These are phyloP conservation scores for Umimayanthus chanpuru DNA, from an alignment of 92 coral and sea anemone species.

Conservation along the genomic window DNA sequence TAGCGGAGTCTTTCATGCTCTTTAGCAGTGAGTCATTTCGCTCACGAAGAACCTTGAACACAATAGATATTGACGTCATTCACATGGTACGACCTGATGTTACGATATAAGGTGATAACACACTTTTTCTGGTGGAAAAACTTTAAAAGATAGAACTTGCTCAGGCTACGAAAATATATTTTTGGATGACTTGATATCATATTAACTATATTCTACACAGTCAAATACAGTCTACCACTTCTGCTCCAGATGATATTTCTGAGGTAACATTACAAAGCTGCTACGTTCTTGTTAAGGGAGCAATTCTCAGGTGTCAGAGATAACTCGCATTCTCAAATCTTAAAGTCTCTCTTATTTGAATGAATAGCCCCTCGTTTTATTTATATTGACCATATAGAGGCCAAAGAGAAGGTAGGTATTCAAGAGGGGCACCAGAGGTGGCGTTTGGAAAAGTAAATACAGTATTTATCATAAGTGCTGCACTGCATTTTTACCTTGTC, in stretches of 20 bases:
- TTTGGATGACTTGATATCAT: too few species aligned
- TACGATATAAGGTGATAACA: neutral
- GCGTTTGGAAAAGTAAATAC: neutral
- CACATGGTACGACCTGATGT: neutral
- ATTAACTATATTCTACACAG: too few species aligned
- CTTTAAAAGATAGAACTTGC: neutral
- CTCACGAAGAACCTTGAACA: conserved; percentile 28
- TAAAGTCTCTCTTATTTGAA: too few species aligned
- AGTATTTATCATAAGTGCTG: too few species aligned
- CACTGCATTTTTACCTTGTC: conserved; percentile 67
- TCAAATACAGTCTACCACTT: too few species aligned
- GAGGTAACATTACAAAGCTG: too few species aligned
- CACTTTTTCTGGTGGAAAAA: neutral
- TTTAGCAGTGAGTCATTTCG: conserved; percentile 45
- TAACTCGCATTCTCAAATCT: too few species aligned
- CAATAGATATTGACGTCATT: neutral
- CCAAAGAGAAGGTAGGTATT: neutral
- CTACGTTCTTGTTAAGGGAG: too few species aligned
- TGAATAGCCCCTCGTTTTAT: too few species aligned
- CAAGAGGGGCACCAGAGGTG: neutral
- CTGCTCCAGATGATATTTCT: too few species aligned
- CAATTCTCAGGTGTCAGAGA: too few species aligned
- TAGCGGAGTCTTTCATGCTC: conserved; percentile 71
- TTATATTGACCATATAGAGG: too few species aligned
- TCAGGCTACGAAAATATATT: neutral